Evolutionary conservation across 2,113 vertebrate genomes (phyloP).

Genomic region (Tursiops truncatus): DNA sequence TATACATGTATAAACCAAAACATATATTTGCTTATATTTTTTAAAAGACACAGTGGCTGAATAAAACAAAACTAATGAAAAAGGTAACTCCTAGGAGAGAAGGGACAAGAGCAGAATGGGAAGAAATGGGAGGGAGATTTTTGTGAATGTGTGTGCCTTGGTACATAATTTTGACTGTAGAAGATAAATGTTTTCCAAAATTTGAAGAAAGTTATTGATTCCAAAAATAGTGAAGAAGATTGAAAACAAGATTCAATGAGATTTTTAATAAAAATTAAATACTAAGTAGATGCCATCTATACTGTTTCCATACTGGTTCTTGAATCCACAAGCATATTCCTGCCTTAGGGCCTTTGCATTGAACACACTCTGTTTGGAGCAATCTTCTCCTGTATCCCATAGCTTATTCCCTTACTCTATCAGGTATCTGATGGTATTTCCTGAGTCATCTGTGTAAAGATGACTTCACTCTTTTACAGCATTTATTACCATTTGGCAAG

Average conservation of each 20-base stretch:
- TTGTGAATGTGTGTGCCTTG: background rate
- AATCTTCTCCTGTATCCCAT: background rate
- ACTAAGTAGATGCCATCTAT: background rate
- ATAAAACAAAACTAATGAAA: background rate
- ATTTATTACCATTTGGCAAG: background rate
- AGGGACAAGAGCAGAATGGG: background rate
- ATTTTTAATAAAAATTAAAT: background rate
- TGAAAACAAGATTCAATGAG: background rate
- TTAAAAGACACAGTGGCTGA: background rate
- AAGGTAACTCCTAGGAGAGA: background rate
- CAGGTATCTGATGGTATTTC: background rate
- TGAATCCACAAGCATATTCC: background rate
- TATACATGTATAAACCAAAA: background rate
- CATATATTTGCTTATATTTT: background rate
- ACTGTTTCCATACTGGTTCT: background rate
- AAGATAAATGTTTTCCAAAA: background rate
- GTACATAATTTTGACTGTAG: background rate
- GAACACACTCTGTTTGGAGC: background rate
- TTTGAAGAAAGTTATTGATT: background rate
- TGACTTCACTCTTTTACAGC: background rate
- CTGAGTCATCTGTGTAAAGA: background rate
- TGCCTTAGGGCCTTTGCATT: background rate
- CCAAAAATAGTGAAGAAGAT: background rate
- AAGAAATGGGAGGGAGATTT: background rate
- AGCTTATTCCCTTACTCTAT: background rate